These are phyloP conservation scores for Alethe castanea DNA, from an alignment of 2,113 vertebrate species.

Conservation along the genomic window DNA sequence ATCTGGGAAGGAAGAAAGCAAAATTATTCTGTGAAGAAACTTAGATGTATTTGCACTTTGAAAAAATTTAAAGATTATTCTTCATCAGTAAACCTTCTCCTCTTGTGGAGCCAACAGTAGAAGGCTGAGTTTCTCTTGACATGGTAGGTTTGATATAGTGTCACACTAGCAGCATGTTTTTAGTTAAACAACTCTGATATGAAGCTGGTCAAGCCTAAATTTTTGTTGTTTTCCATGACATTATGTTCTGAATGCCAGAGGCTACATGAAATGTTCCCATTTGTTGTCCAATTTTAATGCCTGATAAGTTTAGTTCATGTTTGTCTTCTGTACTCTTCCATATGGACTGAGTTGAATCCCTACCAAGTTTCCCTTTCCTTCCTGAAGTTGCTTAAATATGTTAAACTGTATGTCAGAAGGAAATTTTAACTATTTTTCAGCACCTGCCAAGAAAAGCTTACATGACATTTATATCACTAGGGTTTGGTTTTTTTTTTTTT, in stretches of 20 bases:
- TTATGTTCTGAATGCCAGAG: neutral
- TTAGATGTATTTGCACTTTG: neutral
- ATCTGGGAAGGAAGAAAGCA: neutral
- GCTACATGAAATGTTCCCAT: neutral
- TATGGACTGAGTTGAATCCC: neutral
- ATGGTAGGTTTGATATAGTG: neutral
- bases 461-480: neutral
- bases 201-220: neutral
- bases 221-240: neutral
- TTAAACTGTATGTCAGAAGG: neutral
- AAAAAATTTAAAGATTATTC: neutral
- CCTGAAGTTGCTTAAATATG: neutral
- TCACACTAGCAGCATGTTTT: neutral
- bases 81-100: neutral
- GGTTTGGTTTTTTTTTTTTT: rapidly evolving
- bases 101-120: neutral
- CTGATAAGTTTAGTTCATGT: neutral
- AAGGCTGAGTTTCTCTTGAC: neutral
- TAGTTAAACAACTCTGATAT: neutral
- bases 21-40: neutral
- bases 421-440: neutral
- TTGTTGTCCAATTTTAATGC: neutral
- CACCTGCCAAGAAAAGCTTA: neutral
- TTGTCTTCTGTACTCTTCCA: neutral
- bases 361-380: neutral